Evolutionary conservation across 2,113 vertebrate species (phyloP), one percentile per base, ranked within the genome.

Genomic region (Istiophorus platypterus): DNA sequence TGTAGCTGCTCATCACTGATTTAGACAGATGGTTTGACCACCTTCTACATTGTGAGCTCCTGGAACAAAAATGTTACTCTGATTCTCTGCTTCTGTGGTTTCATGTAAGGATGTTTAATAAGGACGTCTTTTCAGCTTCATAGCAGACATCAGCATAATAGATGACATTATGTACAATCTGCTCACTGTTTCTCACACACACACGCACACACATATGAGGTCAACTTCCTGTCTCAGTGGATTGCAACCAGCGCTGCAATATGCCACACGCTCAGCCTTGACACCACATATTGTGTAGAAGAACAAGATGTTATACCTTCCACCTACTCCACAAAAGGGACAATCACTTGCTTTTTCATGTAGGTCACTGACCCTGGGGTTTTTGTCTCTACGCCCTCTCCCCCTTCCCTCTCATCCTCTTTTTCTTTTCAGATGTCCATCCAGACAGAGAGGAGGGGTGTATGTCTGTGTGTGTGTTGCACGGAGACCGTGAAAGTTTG

Each of bases 401-500:
- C 42, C 4, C 4, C 13, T 54, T 18, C 39, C 0, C 47, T 12
- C 15, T 14, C 51, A 13, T 56, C 42, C 24, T 47, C 5, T 29
- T 8, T n/a, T 27, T 74, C 24, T 56, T 56, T 72, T 34, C 68
- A 85, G 76, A 31, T 20, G 2, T 76, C 37, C 58, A 39, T n/a
- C 42, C 78, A 39, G 58, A 76, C 15, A 49, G 9, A 64, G 74
- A 65, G 1, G 72, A 82, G 1, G 72, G 81, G 12, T 59, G 73
- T 65, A 49, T 82, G 13, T 66, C 87, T 0, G n/a, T 87, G 81
- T 82, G 86, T 80, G 47, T 87, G 79, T 18, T 76, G 56, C 66
- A 81, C 56, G 42, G 29, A 9, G 70, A 84, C 31, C 17, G 45
- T 7, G 67, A 73, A 27, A 14, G 58, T 31, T 17, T 24, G 6